A percentile compares a stretch with the other conserved stretches of the same genome.
Conservation (phyloP, 2,888 invertebrate genomes). For the Tenodera sinensis region DNA sequence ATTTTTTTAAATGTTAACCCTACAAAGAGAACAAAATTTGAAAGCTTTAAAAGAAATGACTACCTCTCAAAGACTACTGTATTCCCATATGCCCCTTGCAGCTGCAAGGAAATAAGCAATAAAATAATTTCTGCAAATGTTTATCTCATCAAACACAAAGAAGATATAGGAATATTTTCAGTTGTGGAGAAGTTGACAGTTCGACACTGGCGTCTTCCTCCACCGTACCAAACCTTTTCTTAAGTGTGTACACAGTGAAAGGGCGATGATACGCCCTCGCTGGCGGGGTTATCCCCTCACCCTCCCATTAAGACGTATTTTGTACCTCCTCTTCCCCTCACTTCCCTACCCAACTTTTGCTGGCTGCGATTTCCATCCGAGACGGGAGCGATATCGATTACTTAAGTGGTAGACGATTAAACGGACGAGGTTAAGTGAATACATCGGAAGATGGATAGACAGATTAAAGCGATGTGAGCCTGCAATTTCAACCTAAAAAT, state of each 20-base stretch:
- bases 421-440: background rate
- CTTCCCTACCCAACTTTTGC: background rate
- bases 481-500: background rate
- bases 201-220: background rate
- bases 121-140: too few relatives aligned
- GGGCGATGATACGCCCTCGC: background rate
- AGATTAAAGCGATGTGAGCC: background rate
- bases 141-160: too few relatives aligned
- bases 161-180: too few relatives aligned
- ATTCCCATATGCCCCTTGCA: too few relatives aligned
- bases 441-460: background rate
- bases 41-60: too few relatives aligned
- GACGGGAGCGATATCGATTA: slow-evolving; percentile 3
- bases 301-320: background rate
- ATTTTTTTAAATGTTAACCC: too few relatives aligned
- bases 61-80: too few relatives aligned
- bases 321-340: background rate
- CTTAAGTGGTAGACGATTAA: slow-evolving; percentile 22
- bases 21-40: too few relatives aligned
- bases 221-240: background rate
- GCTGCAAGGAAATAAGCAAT: too few relatives aligned
- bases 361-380: background rate
- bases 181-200: background rate
- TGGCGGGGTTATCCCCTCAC: background rate
- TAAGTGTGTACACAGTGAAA: background rate